Evolutionary conservation across 1,140 invertebrate genomes (phyloP).

Genomic region (Pseudomyrmex cubaensis): DNA sequence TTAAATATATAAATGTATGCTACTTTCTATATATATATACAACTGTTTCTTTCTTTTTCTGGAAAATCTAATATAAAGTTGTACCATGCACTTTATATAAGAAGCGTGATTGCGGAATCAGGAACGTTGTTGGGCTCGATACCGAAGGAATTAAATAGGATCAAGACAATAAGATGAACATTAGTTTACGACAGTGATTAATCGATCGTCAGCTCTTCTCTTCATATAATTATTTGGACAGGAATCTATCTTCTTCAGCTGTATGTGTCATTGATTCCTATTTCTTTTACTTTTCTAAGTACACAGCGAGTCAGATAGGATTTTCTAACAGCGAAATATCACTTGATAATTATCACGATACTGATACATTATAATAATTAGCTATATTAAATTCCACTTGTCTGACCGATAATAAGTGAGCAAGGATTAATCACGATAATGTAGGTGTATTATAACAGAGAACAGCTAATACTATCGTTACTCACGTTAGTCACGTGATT

Average conservation of each 20-base stretch:
- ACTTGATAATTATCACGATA: slow-evolving; percentile 45
- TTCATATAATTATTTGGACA: too few relatives aligned
- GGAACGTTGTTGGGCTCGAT: slow-evolving; percentile 47
- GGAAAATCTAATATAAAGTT: slow-evolving; percentile 28
- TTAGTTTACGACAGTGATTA: slow-evolving; percentile 2
- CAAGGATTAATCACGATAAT: slow-evolving; percentile 36
- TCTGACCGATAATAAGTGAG: slow-evolving; percentile 29
- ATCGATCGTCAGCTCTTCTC: not conserved
- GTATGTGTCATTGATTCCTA: too few relatives aligned
- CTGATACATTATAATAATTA: slow-evolving; percentile 34
- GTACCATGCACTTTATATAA: slow-evolving; percentile 10
- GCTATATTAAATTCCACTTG: slow-evolving; percentile 27
- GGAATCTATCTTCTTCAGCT: too few relatives aligned
- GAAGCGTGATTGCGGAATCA: slow-evolving; percentile 42
- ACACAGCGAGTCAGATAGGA: slow-evolving; percentile 31
- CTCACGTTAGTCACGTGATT: not conserved
- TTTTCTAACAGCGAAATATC: slow-evolving; percentile 38
- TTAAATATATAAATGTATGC: not conserved
- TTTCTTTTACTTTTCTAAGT: slow-evolving; percentile 19
- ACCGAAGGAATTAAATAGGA: slow-evolving; percentile 20
- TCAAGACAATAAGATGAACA: slow-evolving; percentile 21
- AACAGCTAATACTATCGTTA: slow-evolving; percentile 38
- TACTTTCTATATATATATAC: slow-evolving; percentile 35
- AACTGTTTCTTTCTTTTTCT: slow-evolving; percentile 14
- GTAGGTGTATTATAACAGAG: slow-evolving; percentile 21